Evolutionary conservation across 2,113 vertebrate species (phyloP), one percentile per base, ranked within the genome.

Genomic region (Pachyramphus minor): DNA sequence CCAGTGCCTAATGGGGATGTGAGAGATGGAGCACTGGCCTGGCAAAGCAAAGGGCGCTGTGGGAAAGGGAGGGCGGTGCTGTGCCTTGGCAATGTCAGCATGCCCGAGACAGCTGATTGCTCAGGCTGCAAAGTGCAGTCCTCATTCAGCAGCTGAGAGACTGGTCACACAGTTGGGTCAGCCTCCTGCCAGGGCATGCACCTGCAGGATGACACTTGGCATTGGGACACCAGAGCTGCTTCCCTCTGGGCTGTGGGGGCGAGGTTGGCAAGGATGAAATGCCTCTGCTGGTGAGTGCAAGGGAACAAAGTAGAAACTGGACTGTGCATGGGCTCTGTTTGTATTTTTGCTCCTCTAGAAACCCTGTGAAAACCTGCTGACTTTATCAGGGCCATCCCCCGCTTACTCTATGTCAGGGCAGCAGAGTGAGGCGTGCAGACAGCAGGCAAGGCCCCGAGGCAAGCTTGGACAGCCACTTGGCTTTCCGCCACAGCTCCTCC

Each of bases 401-500:
- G 24, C 58, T 82, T 56, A 59, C 30, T 44, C 74, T 1, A 0
- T 62, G 55, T 68, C 72, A 53, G 71, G 87, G 72, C 5, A 45
- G 81, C 84, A 42, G 60, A 53, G 44, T 27, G 85, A 76, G 69
- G 91, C 3, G 0, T 1, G 5, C 81, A 71, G 81, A 67, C 74
- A 63, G 55, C 52, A 62, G 89, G 77, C 50, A 0, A 66, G 84
- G 80, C 63, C 84, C 84, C 0, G 18, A 91, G 78, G 88, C 50
- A 1, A 81, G 87, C 78, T 87, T 71, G 95, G 92, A 88, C 90
- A 90, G 92, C 79, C 72, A 11, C 79, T 50, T 95, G 95, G 95
- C 90, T 88, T 79, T 42, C 49, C 0, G 79, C 96, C 94, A 90
- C 79, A 62, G 92, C 86, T 92, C 79, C 50, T 95, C 95, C 92